phyloP scores from a whole-genome alignment of 2,113 vertebrate genomes.

The Arvicanthis niloticus region DNA sequence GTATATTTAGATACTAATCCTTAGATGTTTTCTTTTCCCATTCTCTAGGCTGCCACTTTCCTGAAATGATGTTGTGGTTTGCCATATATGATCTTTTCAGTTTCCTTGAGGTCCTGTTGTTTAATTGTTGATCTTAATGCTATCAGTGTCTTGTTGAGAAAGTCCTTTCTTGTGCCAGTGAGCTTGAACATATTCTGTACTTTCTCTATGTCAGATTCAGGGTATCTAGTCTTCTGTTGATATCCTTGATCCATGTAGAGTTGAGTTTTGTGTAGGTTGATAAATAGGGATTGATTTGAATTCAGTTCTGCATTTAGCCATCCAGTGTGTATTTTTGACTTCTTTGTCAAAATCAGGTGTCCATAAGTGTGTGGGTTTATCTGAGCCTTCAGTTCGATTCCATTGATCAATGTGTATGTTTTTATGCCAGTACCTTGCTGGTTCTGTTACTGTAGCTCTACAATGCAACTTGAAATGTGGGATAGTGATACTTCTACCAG shows the following conservation, averaged over 20 bases:
- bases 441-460: not conserved
- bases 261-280: not conserved
- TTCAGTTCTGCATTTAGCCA: not conserved
- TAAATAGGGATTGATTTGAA: not conserved
- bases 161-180: not conserved
- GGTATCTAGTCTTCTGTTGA: not conserved
- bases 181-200: not conserved
- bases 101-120: not conserved
- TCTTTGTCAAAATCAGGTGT: not conserved
- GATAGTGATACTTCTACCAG: not conserved
- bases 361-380: not conserved
- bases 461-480: not conserved
- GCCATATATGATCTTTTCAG: not conserved
- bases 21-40: not conserved
- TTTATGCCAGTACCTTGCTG: not conserved
- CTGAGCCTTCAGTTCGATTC: not conserved
- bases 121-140: not conserved
- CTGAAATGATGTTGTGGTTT: not conserved
- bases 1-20: not conserved
- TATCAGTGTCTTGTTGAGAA: not conserved
- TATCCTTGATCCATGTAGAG: not conserved
- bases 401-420: not conserved
- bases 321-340: not conserved
- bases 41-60: not conserved
- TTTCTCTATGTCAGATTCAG: not conserved